phyloP scores from a whole-genome alignment of 2,113 vertebrate genomes.

The Atherinomorus stipes region DNA sequence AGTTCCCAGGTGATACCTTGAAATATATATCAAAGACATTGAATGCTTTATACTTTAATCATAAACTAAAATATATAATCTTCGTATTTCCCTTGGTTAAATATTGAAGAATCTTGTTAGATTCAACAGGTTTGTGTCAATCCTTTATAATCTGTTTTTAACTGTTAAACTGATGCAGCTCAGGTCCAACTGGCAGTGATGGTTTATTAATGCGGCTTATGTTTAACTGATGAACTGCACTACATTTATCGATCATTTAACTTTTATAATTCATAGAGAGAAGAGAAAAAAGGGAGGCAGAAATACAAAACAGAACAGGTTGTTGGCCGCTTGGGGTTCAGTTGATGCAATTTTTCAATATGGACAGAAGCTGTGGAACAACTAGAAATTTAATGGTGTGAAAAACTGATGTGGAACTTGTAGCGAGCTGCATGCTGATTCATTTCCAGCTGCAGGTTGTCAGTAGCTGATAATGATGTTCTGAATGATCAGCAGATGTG shows the following conservation, averaged over 20 bases:
- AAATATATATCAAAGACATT: neutral
- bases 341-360: slow-evolving; percentile 16
- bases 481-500: neutral
- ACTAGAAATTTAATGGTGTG: slow-evolving; percentile 15
- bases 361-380: slow-evolving; percentile 26
- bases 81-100: neutral
- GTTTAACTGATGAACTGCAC: neutral
- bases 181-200: neutral
- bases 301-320: neutral
- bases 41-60: neutral
- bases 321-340: neutral
- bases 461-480: neutral
- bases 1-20: neutral
- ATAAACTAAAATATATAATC: too few relatives aligned
- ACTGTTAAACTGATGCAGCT: slow-evolving; percentile 6
- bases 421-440: neutral
- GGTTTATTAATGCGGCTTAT: neutral
- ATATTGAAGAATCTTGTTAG: slow-evolving; percentile 15
- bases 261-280: neutral
- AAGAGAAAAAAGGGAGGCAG: neutral
- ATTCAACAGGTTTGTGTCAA: slow-evolving; percentile 69
- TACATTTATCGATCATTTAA: neutral
- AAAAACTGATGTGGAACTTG: slow-evolving; percentile 13
- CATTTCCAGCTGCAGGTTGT: neutral
- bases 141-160: neutral